Percentiles rank a stretch among this genome's conserved stretches.
Conservation (phyloP, 2,888 invertebrate genomes). For the Leptopilina syphax region DNA sequence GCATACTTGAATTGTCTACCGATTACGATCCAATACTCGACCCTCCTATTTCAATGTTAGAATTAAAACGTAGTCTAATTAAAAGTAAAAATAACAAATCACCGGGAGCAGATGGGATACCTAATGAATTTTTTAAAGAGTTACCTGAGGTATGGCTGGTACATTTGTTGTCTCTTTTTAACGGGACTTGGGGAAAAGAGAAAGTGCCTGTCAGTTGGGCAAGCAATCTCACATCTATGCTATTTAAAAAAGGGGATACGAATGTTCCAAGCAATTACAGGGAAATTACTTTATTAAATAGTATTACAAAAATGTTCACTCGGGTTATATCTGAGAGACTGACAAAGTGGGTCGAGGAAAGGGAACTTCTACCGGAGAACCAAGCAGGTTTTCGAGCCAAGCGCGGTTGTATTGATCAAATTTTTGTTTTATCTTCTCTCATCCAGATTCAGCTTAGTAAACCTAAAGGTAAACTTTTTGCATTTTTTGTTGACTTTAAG, state of each 20-base stretch:
- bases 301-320: slow-evolving; percentile 55
- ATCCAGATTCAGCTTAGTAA: slow-evolving; percentile 44
- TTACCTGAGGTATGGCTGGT: not conserved
- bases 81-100: slow-evolving; percentile 41
- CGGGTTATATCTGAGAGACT: slow-evolving; percentile 49
- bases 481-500: slow-evolving; percentile 28
- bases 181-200: not conserved
- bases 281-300: slow-evolving; percentile 55
- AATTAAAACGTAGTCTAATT: too few relatives aligned
- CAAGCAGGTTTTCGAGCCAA: slow-evolving; percentile 30
- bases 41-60: too few relatives aligned
- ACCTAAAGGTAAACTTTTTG: slow-evolving; percentile 45
- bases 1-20: too few relatives aligned
- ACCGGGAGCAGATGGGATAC: slow-evolving; percentile 40
- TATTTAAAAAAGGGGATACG: slow-evolving; percentile 45
- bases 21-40: too few relatives aligned
- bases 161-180: not conserved
- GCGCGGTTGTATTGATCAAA: slow-evolving; percentile 45
- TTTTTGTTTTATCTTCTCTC: slow-evolving; percentile 48
- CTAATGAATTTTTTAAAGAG: slow-evolving; percentile 24
- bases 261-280: slow-evolving; percentile 53
- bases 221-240: too few relatives aligned
- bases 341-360: slow-evolving; percentile 48
- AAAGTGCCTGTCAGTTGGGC: not conserved
- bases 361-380: slow-evolving; percentile 23